Percentiles rank a stretch among this genome's conserved stretches.
Evolutionary conservation across 2,797 vertebrate species (phyloP).

Genomic region (Pseudochromis fuscus): DNA sequence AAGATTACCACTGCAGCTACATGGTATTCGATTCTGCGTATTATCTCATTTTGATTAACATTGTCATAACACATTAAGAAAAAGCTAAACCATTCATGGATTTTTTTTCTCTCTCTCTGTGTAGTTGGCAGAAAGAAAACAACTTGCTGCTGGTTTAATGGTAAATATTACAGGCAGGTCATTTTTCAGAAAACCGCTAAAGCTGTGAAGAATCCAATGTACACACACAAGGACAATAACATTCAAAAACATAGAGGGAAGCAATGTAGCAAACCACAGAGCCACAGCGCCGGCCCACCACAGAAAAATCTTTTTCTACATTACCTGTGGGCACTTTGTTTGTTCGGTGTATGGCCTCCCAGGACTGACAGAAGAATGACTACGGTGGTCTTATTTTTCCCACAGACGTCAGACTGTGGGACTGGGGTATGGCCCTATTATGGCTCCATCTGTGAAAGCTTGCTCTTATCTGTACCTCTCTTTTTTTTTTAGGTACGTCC

Average conservation of each 20-base stretch:
- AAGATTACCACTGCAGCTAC: conserved; percentile 51
- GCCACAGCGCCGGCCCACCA: not conserved
- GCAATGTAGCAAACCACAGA: not conserved
- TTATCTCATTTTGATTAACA: conserved; percentile 51
- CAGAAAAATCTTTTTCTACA: conserved; percentile 34
- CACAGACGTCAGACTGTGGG: conserved; percentile 51
- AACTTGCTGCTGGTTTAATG: not conserved
- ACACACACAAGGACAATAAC: not conserved
- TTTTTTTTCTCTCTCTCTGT: too few species aligned
- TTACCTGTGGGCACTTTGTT: conserved; percentile 45
- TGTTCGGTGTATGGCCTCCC: conserved; percentile 37
- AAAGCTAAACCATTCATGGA: not conserved
- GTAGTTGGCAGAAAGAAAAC: not conserved
- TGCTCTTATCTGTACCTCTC: conserved; percentile 59
- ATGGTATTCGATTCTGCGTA: conserved; percentile 13
- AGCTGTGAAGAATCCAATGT: not conserved
- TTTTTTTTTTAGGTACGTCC: conserved; percentile 46
- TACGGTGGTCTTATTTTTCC: conserved; percentile 44
- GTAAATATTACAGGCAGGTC: not conserved
- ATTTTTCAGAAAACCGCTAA: not conserved
- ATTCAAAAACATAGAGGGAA: not conserved
- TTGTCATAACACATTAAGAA: conserved; percentile 23
- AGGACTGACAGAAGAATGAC: conserved; percentile 60
- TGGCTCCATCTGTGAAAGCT: conserved; percentile 56
- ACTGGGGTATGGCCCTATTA: conserved; percentile 68